Conservation (phyloP, 2,888 invertebrate genomes). For the Lottia gigantea region DNA sequence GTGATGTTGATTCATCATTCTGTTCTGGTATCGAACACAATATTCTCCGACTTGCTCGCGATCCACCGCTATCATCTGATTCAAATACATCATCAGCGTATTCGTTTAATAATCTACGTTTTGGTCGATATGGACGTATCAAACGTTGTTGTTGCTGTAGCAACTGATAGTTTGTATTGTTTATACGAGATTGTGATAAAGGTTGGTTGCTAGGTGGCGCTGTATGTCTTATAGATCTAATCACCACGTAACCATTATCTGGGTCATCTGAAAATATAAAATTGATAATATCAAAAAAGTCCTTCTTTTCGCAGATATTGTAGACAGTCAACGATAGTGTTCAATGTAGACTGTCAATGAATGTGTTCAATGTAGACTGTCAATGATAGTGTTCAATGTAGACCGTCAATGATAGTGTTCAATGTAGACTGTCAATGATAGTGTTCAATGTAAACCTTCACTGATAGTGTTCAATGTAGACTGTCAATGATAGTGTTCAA, state of each 20-base stretch:
- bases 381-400: no score
- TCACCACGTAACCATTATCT: constrained; percentile 53
- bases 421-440: no score
- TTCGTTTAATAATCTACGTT: constrained; percentile 52
- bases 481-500: no score
- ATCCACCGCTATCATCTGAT: constrained; percentile 56
- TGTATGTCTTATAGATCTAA: constrained; percentile 33
- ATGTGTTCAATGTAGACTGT: no score
- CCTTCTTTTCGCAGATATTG: no score
- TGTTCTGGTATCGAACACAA: not conserved
- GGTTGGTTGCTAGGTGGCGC: constrained; percentile 18
- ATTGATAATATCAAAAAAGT: no score
- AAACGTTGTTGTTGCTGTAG: constrained; percentile 25
- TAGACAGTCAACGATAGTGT: no score
- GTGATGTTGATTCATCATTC: not conserved
- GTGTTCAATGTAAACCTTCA: no score
- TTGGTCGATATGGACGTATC: constrained; percentile 46
- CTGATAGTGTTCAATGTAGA: no score
- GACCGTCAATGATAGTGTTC: no score
- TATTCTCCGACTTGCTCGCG: constrained; percentile 29
- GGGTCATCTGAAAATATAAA: constrained; percentile 41
- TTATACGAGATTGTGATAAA: not conserved
- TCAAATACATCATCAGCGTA: constrained; percentile 62
- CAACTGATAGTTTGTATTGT: constrained; percentile 6
- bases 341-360: no score